Evolutionary conservation across 1,140 invertebrate genomes (phyloP), one percentile per base, ranked within the genome.

Genomic region (Varroa destructor): DNA sequence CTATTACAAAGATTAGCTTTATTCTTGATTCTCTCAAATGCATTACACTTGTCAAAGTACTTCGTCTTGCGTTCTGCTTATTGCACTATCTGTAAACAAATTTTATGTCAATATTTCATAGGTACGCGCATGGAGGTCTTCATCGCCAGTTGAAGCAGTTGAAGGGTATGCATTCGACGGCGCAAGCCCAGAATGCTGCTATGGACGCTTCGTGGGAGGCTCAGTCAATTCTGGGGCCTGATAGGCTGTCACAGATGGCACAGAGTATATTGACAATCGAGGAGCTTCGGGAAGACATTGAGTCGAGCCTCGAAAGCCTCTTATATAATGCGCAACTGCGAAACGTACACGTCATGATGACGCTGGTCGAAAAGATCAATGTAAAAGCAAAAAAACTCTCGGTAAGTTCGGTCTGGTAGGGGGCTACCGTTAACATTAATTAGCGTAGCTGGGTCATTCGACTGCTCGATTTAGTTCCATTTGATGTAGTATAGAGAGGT

Each of bases 121-220:
- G 89, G 78, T 87, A 86, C 71, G 89, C 89, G 78, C 86, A 87
- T 77, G 90, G 90, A 1, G 92, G 92, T 25, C 83, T 96, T 5
- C 87, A 90, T 55, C 89, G 88, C 75, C 79, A 92, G 72, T 83
- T 93, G 6, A 89, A 90, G 79, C 88, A 89, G 77, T 82, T 88
- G 58, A 89, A 90, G 76, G 87, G 89, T 72, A 86, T 73, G 1
- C 75, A 77, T 51, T 55, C 46, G 42, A 71, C 70, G n/a, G 12
- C 55, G 37, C 46, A 55, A 43, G 46, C 55, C 1, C 70, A 71
- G 54, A 71, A 46, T 55, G 46, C 70, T 37, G 61, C 61, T 12
- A 71, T 55, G 46, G 70, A n/a, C 37, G 72, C 71, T 51, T 51
- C 73, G 73, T 61, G 76, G 76, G 70, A 78, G 77, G 72, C 72